Base-by-base conservation (phyloP, 2,797 vertebrate genomes). In the Ctenopoma kingsleyae region DNA sequence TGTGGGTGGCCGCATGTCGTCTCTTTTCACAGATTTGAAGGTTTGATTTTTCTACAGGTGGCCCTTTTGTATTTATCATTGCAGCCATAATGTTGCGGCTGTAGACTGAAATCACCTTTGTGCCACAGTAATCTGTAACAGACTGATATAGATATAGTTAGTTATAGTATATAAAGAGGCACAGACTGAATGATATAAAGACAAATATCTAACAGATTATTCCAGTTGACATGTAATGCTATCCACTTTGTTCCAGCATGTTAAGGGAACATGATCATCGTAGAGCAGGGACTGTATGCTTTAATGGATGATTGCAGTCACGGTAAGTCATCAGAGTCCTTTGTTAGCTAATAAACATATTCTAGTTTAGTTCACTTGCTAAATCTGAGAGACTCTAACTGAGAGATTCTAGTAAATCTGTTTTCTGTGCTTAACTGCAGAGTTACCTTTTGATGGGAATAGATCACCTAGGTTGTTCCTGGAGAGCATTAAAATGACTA, bases 41-140 rank as follows among this genome's bases (percentile, higher is more conserved):
- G 54, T 66, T 61, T 52, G 71, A 63, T 61, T 60, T 54, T 57
- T 61, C 57, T 46, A 23, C 69, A 68, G 66, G 75, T 67, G 59
- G 41, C 49, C 43, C 71, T 54, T 77, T 49, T 48, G 8, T 64
- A 44, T 69, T 23, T 1, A 44, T 69, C 52, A 35, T 9, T 50
- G 56, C 76, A 49, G 65, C 56, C 51, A 1, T 3, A 10, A n/a
- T 16, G 51, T 41, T 67, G 8, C 4, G 56, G 69, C 61, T 53
- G 62, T 30, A 58, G 59, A 57, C 50, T 51, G 46, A 59, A 11
- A 41, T 57, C 35, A 2, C 32, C 48, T 41, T 16, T 20, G 20
- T 60, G 64, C 7, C 5, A 60, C 60, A 12, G 30, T 46, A 46
- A 50, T 63, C 54, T 48, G 23, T 8, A 2, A 15, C 41, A 30